These are phyloP conservation scores for Silurus glanis DNA, from an alignment of 2,113 vertebrate genomes.

Conservation along the genomic window DNA sequence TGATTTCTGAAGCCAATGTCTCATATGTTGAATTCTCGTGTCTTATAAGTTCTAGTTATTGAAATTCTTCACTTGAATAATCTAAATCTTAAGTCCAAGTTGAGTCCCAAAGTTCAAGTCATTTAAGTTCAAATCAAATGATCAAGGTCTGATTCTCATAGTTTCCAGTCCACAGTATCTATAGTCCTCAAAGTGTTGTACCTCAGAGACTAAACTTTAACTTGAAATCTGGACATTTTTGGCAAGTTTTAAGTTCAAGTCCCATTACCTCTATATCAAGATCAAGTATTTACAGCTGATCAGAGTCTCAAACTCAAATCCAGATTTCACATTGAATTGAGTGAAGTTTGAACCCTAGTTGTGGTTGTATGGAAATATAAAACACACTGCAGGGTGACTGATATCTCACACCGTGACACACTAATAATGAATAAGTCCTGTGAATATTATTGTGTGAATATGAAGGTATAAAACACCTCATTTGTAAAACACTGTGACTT, in stretches of 20 bases:
- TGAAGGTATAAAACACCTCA: background rate
- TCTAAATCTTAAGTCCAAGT: background rate
- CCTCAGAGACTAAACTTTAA: background rate
- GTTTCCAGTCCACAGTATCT: background rate
- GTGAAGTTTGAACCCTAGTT: background rate
- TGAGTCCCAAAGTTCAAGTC: background rate
- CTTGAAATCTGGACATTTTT: background rate
- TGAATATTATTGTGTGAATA: background rate
- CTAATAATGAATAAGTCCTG: background rate
- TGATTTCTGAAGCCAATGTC: background rate
- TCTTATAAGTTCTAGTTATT: background rate
- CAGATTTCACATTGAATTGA: background rate
- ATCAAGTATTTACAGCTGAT: background rate
- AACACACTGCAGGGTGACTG: background rate
- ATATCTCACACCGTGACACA: background rate
- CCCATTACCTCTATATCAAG: background rate
- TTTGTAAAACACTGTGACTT: background rate
- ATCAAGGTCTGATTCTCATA: no score
- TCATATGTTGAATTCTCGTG: background rate
- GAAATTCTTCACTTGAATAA: background rate
- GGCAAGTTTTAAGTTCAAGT: background rate
- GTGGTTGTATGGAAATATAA: background rate
- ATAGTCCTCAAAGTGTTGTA: background rate
- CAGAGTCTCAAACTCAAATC: background rate
- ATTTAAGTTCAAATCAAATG: background rate